Percentiles rank a stretch among this genome's conserved stretches.
Conservation (phyloP, 2,888 invertebrate genomes). For the Acanthosoma haemorrhoidale region DNA sequence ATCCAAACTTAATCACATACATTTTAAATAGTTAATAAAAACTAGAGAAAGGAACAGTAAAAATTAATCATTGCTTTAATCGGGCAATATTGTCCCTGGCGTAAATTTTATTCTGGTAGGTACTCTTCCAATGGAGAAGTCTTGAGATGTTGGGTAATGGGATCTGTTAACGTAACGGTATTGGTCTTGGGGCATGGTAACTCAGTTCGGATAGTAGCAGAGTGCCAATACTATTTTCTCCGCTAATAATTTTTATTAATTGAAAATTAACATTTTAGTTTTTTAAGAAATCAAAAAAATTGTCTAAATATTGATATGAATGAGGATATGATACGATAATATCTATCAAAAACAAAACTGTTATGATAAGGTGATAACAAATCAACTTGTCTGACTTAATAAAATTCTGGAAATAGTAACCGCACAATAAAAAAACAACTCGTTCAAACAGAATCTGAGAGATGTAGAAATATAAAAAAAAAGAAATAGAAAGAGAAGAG, state of each 20-base stretch:
- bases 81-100: too few species aligned
- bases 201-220: too few species aligned
- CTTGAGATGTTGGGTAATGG: too few species aligned
- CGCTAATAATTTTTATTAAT: not conserved
- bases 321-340: not conserved
- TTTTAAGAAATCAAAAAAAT: not conserved
- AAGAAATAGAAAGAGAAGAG: conserved; percentile 28
- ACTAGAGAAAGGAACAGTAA: too few species aligned
- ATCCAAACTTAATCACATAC: too few species aligned
- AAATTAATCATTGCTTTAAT: too few species aligned
- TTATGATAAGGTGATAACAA: too few species aligned
- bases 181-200: too few species aligned
- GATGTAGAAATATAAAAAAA: conserved; percentile 19
- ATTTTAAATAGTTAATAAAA: too few species aligned
- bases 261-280: not conserved
- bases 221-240: not conserved
- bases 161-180: too few species aligned
- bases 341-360: not conserved
- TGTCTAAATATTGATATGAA: not conserved
- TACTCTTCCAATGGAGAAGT: too few species aligned
- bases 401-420: conserved; percentile 23
- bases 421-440: conserved; percentile 27
- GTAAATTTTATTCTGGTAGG: too few species aligned
- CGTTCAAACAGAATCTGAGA: conserved; percentile 27
- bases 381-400: conserved; percentile 14